Conservation (phyloP, 2,113 vertebrate species). For the Alexandromys fortis region DNA sequence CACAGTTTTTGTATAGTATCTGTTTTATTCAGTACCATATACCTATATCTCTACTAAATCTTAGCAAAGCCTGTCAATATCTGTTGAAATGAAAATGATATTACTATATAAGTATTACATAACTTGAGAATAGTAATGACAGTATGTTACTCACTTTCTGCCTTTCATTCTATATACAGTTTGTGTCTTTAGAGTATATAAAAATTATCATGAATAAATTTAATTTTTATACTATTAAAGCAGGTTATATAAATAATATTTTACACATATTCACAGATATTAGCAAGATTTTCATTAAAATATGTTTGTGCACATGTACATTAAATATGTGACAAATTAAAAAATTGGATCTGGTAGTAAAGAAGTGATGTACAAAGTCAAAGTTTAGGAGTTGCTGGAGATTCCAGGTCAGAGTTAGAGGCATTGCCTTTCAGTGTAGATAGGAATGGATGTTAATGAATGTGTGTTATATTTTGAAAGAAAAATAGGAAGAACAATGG, state of each 20-base stretch:
- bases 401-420: not conserved
- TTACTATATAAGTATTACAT: not conserved
- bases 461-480: not conserved
- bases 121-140: not conserved
- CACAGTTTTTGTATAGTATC: not conserved
- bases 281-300: too few relatives aligned
- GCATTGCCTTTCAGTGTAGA: not conserved
- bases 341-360: too few relatives aligned
- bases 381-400: not conserved
- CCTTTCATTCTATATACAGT: not conserved
- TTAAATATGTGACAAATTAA: too few relatives aligned
- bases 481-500: not conserved
- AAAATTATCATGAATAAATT: not conserved
- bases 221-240: not conserved
- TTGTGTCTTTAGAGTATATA: not conserved
- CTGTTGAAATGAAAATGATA: not conserved
- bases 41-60: not conserved
- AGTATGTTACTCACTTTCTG: not conserved
- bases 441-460: not conserved
- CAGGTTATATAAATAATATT: not conserved
- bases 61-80: not conserved
- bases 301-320: too few relatives aligned
- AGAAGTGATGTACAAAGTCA: not conserved
- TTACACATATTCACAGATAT: not conserved
- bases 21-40: not conserved